These are phyloP conservation scores for Circaetus cinerascens DNA, from an alignment of 2,113 vertebrate species.

Conservation along the genomic window DNA sequence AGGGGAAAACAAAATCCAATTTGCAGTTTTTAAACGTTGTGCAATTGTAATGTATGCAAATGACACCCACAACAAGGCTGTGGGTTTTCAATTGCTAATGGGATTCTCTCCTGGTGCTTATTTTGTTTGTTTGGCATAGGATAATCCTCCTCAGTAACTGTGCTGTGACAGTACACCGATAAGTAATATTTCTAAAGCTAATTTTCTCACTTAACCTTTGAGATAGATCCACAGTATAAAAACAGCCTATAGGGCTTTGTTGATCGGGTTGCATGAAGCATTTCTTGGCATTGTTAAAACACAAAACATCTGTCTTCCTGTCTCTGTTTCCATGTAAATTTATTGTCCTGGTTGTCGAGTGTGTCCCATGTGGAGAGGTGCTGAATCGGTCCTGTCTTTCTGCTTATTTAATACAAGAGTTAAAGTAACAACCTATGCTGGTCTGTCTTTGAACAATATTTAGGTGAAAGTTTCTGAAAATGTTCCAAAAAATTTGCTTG, in stretches of 20 bases:
- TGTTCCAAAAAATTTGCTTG: accelerated
- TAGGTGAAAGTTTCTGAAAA: neutral
- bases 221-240: conserved; percentile 6
- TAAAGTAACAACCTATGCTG: neutral
- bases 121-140: conserved; percentile 4
- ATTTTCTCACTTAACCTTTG: conserved; percentile 66
- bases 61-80: neutral
- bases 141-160: conserved; percentile 18
- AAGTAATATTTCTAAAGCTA: conserved; percentile 58
- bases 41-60: conserved; percentile 68
- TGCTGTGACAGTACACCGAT: neutral
- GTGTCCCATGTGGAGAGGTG: accelerated
- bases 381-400: neutral
- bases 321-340: neutral
- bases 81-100: conserved; percentile 28
- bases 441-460: neutral
- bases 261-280: conserved; percentile 1
- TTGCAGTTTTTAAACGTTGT: conserved; percentile 54
- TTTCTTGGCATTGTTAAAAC: conserved; percentile 12
- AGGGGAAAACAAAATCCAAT: conserved; percentile 66
- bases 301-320: conserved; percentile 3
- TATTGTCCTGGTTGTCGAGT: neutral
- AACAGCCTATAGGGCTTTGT: conserved; percentile 23
- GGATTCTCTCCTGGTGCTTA: conserved; percentile 12
- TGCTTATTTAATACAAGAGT: neutral